These are phyloP conservation scores for Amblyornis subalaris DNA, from an alignment of 2,113 vertebrate genomes.

Conservation along the genomic window DNA sequence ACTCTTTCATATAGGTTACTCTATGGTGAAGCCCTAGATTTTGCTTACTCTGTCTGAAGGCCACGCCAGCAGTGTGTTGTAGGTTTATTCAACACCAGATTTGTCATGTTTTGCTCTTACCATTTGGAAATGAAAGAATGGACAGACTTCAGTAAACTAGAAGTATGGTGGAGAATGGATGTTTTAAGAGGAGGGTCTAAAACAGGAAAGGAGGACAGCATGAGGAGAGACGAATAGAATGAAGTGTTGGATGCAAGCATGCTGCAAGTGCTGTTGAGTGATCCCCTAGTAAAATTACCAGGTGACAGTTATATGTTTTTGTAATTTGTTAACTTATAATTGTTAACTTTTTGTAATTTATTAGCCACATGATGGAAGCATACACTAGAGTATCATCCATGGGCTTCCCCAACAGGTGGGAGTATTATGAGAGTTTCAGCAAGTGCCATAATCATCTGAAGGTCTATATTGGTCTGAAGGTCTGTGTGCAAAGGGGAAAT, in stretches of 20 bases:
- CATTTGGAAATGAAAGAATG: background rate
- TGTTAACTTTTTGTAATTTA: background rate
- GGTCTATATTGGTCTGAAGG: background rate
- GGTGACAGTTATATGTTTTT: background rate
- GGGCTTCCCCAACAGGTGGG: background rate
- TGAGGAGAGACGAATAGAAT: background rate
- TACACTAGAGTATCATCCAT: background rate
- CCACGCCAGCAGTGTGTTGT: rapidly evolving
- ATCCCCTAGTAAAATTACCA: background rate
- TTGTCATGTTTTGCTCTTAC: background rate
- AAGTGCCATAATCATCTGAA: no score
- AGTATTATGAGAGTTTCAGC: background rate
- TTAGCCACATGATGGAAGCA: background rate
- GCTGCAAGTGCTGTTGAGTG: background rate
- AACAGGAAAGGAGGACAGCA: background rate
- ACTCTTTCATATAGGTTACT: background rate
- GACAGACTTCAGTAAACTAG: background rate
- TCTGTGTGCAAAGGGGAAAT: background rate
- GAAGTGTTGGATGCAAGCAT: background rate
- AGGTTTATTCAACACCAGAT: background rate
- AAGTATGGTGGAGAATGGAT: background rate
- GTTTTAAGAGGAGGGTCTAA: background rate
- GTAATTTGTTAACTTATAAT: background rate
- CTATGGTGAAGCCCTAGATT: background rate
- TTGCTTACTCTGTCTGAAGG: background rate